phyloP scores from a whole-genome alignment of 2,797 vertebrate genomes.

The Pseudochaenichthys georgianus region DNA sequence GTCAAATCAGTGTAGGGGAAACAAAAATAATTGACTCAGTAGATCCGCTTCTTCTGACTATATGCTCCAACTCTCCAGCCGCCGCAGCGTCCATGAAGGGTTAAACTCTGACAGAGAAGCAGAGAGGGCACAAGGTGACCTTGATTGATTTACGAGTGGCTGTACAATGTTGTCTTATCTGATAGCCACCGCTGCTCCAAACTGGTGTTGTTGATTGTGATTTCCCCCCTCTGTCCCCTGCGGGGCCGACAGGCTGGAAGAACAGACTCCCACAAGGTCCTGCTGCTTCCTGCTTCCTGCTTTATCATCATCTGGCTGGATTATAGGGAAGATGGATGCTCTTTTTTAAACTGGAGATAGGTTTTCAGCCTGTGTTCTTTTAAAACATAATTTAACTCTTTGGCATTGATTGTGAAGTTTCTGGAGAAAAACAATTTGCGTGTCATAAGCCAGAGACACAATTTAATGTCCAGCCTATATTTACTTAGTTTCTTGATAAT shows the following conservation, averaged over 20 bases:
- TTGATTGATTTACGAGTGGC: conserved; percentile 70
- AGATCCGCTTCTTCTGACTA: conserved; percentile 20
- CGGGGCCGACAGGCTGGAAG: conserved; percentile 21
- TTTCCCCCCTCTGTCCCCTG: conserved; percentile 35
- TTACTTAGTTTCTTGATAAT: conserved; percentile 48
- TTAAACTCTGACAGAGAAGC: conserved; percentile 50
- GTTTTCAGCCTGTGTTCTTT: conserved; percentile 29
- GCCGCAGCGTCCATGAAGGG: conserved; percentile 35
- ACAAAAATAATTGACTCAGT: conserved; percentile 8
- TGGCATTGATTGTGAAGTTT: conserved; percentile 14
- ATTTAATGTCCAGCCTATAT: conserved; percentile 11
- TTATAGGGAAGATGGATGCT: conserved; percentile 50
- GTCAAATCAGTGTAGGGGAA: conserved; percentile 16
- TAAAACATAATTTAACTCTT: neutral
- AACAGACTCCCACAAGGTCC: conserved; percentile 55
- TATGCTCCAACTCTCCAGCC: conserved; percentile 4
- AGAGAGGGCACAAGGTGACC: conserved; percentile 62
- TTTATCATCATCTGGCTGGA: conserved; percentile 53
- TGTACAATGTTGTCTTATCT: conserved; percentile 66
- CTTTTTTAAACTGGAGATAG: conserved; percentile 24
- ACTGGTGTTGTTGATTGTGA: conserved; percentile 54
- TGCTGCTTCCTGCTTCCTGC: conserved; percentile 43
- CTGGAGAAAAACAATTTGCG: conserved; percentile 27
- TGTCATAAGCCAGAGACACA: conserved; percentile 20
- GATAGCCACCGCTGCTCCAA: conserved; percentile 45